A percentile compares a stretch with the other conserved stretches of the same genome.
phyloP scores from a whole-genome alignment of 2,888 invertebrate genomes.

The Coronaproctus castanopsis region DNA sequence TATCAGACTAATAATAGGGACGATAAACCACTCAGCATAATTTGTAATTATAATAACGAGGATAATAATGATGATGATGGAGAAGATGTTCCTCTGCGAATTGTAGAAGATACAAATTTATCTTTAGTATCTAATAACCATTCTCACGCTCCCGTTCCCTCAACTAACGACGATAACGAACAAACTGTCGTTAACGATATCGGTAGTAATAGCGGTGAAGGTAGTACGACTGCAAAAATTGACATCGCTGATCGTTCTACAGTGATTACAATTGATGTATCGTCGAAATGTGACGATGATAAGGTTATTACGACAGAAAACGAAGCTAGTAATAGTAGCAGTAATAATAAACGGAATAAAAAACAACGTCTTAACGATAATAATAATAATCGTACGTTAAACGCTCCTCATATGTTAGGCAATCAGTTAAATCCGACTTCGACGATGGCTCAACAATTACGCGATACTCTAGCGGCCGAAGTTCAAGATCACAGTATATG shows the following conservation, averaged over 20 bases:
- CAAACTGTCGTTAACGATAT: too few species aligned
- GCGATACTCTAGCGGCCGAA: constrained; percentile 66
- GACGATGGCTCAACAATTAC: constrained; percentile 66
- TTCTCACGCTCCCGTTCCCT: background rate
- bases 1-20: too few species aligned
- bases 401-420: constrained; percentile 69
- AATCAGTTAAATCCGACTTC: constrained; percentile 74
- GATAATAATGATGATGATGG: constrained; percentile 4
- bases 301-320: background rate
- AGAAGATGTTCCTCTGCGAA: constrained; percentile 9
- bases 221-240: too few species aligned
- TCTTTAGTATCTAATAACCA: constrained; percentile 9
- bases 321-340: background rate
- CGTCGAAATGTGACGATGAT: background rate
- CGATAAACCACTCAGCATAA: too few species aligned
- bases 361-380: background rate
- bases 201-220: too few species aligned
- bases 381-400: constrained; percentile 28
- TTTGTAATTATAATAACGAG: background rate
- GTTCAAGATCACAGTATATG: constrained; percentile 66
- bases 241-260: background rate
- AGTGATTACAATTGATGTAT: background rate
- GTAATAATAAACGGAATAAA: background rate
- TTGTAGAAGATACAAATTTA: constrained; percentile 16
- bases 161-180: too few species aligned